Evolutionary conservation across 1,140 invertebrate species (phyloP).

Genomic region (Panulirus ornatus): DNA sequence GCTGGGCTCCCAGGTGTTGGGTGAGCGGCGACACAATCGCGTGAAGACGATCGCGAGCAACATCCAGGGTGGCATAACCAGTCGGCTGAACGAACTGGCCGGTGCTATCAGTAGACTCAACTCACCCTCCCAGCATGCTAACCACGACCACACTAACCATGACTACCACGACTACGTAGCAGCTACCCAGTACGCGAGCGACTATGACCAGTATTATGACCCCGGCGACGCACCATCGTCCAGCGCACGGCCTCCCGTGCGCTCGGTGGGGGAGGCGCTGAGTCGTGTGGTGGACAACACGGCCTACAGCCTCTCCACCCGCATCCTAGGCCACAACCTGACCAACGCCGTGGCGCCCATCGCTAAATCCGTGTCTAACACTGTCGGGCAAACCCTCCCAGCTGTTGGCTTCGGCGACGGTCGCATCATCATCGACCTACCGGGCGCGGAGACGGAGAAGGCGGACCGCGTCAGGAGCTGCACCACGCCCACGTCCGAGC

Average conservation of each 20-base stretch:
- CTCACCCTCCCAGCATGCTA: conserved; percentile 8
- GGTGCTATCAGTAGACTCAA: conserved; percentile 56
- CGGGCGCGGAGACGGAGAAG: conserved; percentile 72
- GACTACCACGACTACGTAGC: conserved; percentile 48
- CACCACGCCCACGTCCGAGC: conserved; percentile 87
- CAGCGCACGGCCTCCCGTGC: neutral
- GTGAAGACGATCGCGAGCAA: conserved; percentile 64
- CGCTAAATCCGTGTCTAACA: conserved; percentile 61
- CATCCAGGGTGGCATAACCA: conserved; percentile 49
- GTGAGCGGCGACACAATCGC: conserved; percentile 59
- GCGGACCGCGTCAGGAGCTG: conserved; percentile 80
- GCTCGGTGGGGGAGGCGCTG: conserved; percentile 27
- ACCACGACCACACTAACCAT: conserved; percentile 45
- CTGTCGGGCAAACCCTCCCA: conserved; percentile 64
- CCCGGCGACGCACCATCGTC: neutral
- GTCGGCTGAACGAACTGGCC: conserved; percentile 52
- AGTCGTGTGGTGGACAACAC: conserved; percentile 78
- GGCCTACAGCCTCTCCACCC: conserved; percentile 88
- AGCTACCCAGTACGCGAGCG: neutral
- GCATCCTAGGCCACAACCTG: conserved; percentile 84
- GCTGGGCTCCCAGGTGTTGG: conserved; percentile 40
- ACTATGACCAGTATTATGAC: neutral
- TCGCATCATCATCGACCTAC: conserved; percentile 74
- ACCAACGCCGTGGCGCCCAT: conserved; percentile 63
- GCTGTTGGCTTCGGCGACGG: conserved; percentile 76